Base-by-base conservation (phyloP, 2,888 invertebrate species). In the Macropis europaea region DNA sequence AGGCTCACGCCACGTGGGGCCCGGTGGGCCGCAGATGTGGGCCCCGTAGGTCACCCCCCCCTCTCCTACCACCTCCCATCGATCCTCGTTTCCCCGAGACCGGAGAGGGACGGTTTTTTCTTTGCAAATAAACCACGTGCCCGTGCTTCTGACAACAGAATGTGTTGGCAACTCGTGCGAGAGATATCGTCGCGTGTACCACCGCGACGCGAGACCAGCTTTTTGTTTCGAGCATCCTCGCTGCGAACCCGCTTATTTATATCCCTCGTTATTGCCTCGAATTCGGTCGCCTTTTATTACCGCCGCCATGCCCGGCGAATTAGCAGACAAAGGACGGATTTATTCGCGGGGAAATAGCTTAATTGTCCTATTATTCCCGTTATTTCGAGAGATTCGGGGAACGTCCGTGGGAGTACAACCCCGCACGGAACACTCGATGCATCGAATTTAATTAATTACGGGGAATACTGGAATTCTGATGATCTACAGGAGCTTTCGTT, bases 1-100 rank as follows among this genome's bases (percentile, higher is more conserved):
- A 61, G 66, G 45, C 60, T 71, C 79, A 64, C 74, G 40, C 61
- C 72, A 74, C 83, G 83, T 83, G 82, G 82, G 83, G 81, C 76
- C 76, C 50, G 52, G 32, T 57, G 68, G 68, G 36, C 61, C 64
- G 60, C 82, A 83, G 74, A 79, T 83, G 79, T 73, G 76, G 66
- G 54, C 76, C 66, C 56, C 48, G 24, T 47, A 56, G 61, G 30
- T 19, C 36, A 26, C 28, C 56, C 52, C 43, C 54, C 22, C n/a
- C 32, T 50, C 47, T 36, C 28, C 19, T 19, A 17, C 52, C 32
- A 28, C 24, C 22, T 66, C n/a, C n/a, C n/a, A n/a, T n/a, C n/a
- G n/a, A n/a, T 34, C 34, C 32, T 15, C 47, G 17, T 19, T 17
- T 3, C n/a, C 6, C 34, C 56, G 24, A 26, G 42, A 19, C 15